Conservation (phyloP, 2,888 invertebrate species). For the Glyphotaelius pellucidus region DNA sequence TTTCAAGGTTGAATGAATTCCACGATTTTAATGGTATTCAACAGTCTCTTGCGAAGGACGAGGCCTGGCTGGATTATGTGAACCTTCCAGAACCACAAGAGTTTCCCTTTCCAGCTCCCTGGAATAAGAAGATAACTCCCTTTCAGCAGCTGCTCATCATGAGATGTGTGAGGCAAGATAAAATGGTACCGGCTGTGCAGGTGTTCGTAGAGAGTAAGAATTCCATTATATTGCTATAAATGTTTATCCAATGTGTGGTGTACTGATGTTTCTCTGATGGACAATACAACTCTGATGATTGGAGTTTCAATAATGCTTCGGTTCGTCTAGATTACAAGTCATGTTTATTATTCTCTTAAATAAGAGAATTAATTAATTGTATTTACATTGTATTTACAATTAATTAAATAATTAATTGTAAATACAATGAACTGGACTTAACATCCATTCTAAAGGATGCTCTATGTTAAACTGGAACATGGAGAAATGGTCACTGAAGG, state of each 20-base stretch:
- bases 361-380: too few species aligned
- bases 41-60: constrained; percentile 79
- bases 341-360: too few species aligned
- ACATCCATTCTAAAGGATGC: too few species aligned
- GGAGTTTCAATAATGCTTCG: too few species aligned
- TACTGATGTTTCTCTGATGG: too few species aligned
- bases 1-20: constrained; percentile 74
- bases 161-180: constrained; percentile 91
- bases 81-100: constrained; percentile 87
- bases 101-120: constrained; percentile 83
- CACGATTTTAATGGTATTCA: constrained; percentile 79
- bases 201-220: constrained; percentile 81
- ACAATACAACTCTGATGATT: too few species aligned
- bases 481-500: too few species aligned
- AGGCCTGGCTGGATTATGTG: constrained; percentile 85
- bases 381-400: too few species aligned
- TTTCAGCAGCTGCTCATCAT: constrained; percentile 89
- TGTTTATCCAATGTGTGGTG: background rate
- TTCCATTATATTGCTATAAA: background rate
- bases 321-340: too few species aligned
- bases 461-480: too few species aligned
- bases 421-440: too few species aligned
- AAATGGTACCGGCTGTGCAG: constrained; percentile 88
- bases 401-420: too few species aligned
- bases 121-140: constrained; percentile 78